Base-by-base conservation (phyloP, 1,140 invertebrate genomes). In the Drosophila suzukii region DNA sequence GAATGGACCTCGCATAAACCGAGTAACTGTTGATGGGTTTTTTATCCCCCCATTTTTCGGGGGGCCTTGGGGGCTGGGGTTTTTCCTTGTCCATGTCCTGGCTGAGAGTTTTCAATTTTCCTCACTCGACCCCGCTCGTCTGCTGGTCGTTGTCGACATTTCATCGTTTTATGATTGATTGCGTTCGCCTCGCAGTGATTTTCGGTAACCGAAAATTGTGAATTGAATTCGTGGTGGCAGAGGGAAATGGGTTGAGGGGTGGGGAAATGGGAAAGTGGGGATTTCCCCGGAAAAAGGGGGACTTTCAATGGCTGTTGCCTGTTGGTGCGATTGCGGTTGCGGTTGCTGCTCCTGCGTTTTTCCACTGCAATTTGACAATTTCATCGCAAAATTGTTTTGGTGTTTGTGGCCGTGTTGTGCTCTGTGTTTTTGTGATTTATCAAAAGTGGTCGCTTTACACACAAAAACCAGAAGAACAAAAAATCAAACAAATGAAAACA, bases 151-250 rank as follows among this genome's bases (percentile, higher is more conserved):
- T 54, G 81, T 78, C 61, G 79, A 86, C 79, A 66, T 88, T 86
- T 88, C 83, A 82, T 79, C 83, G 83, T 88, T 86, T 82, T 86
- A 86, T 86, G 82, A 86, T 86, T 86, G 82, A 86, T 86, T 88
- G 82, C 82, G 62, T 68, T 82, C 75, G 79, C 82, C 66, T 81
- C 66, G 75, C 66, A 75, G 58, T 86, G 82, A 86, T 86, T 88
- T 86, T 88, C 74, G 63, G 78, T 78, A 54, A 82, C 75, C 82
- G 47, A 86, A 79, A 85, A 88, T 86, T 79, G 75, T 79, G 82
- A 82, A 88, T 86, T 86, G 70, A 85, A 85, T 81, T 82, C 70
- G 78, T 61, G 62, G 46, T n/a, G 47, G 38, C n/a, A 3, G 27
- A 4, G 57, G 4, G 12, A 2, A 13, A 0, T 6, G 20, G 13